Evolutionary conservation across 2,888 invertebrate genomes (phyloP), one percentile per base, ranked within the genome.

Genomic region (Tiliacea aurago): DNA sequence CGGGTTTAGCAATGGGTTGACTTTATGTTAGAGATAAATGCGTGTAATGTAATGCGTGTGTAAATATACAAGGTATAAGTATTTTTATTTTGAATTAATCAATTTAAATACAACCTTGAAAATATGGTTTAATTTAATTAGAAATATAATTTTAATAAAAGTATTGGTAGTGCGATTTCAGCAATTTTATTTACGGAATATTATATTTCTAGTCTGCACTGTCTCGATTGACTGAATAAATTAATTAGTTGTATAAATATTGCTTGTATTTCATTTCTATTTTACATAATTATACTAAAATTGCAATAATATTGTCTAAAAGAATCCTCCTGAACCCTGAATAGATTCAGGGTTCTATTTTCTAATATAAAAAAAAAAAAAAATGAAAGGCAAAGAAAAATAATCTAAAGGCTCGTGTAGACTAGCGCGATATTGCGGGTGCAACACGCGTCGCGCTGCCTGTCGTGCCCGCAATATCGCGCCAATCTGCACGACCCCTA

Each of bases 221-320:
- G 65, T 75, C 20, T 65, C 13, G 51, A 79, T 62, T 76, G 80
- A 79, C 78, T 86, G 83, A 86, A 87, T 86, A 83, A 83, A 87
- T 72, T 28, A 84, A 80, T 68, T 33, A n/a, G 45, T 45, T 67
- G 55, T 55, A 55, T 47, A 56, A 70, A 55, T 58, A 15, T 73
- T 55, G 37, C 4, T 62, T 68, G 83, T 61, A 67, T 71, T 77
- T 23, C 0, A 53, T 63, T 56, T 13, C 15, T 62, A n/a, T 64
- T 55, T 43, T 53, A 82, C 43, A 53, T 37, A 53, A 43, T n/a
- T n/a, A n/a, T n/a, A n/a, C n/a, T n/a, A n/a, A n/a, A n/a, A n/a
- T n/a, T n/a, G n/a, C n/a, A n/a, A n/a, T n/a, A n/a, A n/a, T n/a
- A n/a, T n/a, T n/a, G n/a, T n/a, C n/a, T n/a, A n/a, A n/a, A n/a